Evolutionary conservation across 2,888 invertebrate genomes (phyloP), one percentile per base, ranked within the genome.

Genomic region (Griposia aprilina): DNA sequence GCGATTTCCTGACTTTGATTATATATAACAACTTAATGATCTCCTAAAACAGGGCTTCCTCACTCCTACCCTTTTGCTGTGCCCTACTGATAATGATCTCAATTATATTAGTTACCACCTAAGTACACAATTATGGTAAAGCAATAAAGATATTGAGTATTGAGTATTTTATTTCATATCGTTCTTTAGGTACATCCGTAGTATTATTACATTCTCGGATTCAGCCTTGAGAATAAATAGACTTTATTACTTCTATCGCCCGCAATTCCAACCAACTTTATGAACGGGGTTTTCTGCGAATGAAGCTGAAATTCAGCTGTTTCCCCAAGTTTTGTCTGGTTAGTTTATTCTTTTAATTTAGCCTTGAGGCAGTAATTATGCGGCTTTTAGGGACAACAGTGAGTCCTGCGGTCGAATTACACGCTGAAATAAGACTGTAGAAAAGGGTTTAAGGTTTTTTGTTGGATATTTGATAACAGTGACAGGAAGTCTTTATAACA

Each of bases 341-440:
- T 70, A n/a, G 65, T 68, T 81, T 78, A 63, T 63, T 82, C 57
- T 76, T 76, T 65, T 48, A 63, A 76, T 65, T 82, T 69, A 69
- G 63, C 26, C 23, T 23, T 30, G 52, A 55, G 59, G 52, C 36
- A 48, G 52, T 52, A 59, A 65, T 80, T n/a, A 8, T 26, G 65
- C 23, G 45, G 48, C n/a, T 45, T 80, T 57, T 15, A 20, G 1
- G 23, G 10, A 57, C 17, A 55, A 48, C 48, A 41, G 55, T 10
- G 11, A 17, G 5, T 0, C 11, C 1, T 48, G 26, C 23, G 48
- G 55, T n/a, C 8, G 7, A 63, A 48, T 36, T 17, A 68, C n/a
- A 77, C 52, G 13, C 63, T 50, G 4, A 1, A 26, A 30, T 6
- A 59, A 26, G 13, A 26, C 11, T 3, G 0, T 15, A 10, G 41